Base-by-base conservation (phyloP, 2,888 invertebrate species). In the Polylopha cassiicola region DNA sequence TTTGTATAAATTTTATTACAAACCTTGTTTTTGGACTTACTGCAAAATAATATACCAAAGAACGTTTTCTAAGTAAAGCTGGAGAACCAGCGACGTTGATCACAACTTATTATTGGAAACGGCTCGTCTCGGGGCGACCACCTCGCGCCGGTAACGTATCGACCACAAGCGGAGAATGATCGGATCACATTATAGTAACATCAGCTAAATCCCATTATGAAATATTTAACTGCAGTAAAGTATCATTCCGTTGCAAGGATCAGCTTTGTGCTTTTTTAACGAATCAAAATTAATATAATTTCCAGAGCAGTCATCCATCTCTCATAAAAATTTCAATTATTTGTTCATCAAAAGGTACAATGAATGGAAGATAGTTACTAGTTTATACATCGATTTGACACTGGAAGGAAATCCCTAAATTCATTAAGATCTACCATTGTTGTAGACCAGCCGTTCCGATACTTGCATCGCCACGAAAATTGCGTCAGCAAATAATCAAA, bases 1-100 rank as follows among this genome's bases (percentile, higher is more conserved):
- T 76, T 78, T 75, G 70, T 85, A 82, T 73, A 84, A 82, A 82
- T 81, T 85, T 85, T 81, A 82, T 84, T 84, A 80, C 76, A 84
- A 84, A 85, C 72, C 61, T 61, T 73, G 66, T 77, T 77, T 69
- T 70, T 72, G 70, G 65, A 76, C 74, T 81, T 79, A 74, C 73
- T 76, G 79, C 80, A 84, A 82, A n/a, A 78, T 75, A 67, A 80
- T 75, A 79, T 74, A 80, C 68, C 73, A 70, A 73, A 73, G 67
- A 75, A 73, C 65, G 68, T 65, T 65, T 68, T 68, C 65, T 72
- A 73, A 68, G 61, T 72, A 65, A 65, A 66, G 65, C 73, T 73
- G 72, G 67, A 52, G 56, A 54, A 49, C 70, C 70, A 72, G 73
- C 66, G 58, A 62, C 51, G 61, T 74, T 71, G 68, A 72, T 66